Percentiles rank a stretch among this genome's conserved stretches.
Evolutionary conservation across 2,113 vertebrate species (phyloP).

Genomic region (Scatophagus argus): DNA sequence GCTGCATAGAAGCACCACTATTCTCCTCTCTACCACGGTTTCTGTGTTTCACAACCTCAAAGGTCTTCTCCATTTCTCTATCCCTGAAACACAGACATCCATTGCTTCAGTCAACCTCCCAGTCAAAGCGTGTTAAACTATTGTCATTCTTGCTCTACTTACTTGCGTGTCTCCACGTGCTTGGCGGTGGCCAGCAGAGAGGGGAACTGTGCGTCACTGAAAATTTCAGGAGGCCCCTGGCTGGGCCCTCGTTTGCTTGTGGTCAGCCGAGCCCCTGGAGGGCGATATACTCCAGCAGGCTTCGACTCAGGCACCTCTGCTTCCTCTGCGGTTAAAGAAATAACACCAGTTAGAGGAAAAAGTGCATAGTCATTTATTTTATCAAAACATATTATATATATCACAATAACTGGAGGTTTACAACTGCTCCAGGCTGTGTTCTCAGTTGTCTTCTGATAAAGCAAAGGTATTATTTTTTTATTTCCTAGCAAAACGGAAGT

Average conservation of each 20-base stretch:
- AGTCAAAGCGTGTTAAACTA: rapidly evolving
- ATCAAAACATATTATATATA: no score
- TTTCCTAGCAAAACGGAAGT: no score
- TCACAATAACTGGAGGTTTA: no score
- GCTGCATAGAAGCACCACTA: slow-evolving; percentile 87
- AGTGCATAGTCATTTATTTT: rapidly evolving
- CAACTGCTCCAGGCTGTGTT: no score
- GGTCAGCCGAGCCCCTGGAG: slow-evolving; percentile 91
- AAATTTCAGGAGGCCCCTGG: slow-evolving; percentile 97
- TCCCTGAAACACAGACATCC: slow-evolving; percentile 85
- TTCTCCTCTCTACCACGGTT: slow-evolving; percentile 94
- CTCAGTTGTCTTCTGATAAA: no score
- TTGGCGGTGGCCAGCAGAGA: slow-evolving; percentile 95
- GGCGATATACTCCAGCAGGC: slow-evolving; percentile 92
- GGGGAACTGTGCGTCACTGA: slow-evolving; percentile 94
- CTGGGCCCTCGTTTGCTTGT: slow-evolving; percentile 82
- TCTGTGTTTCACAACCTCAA: slow-evolving; percentile 98
- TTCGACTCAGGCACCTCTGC: slow-evolving; percentile 89
- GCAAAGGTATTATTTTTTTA: no score
- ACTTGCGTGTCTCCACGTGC: slow-evolving; percentile 96
- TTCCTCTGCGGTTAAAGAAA: slow-evolving; percentile 68
- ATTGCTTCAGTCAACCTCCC: background rate
- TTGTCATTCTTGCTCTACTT: slow-evolving; percentile 64
- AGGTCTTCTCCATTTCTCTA: slow-evolving; percentile 99
- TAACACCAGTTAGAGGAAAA: background rate